These are phyloP conservation scores for Trilocha varians DNA, from an alignment of 2,888 invertebrate species.

Conservation along the genomic window DNA sequence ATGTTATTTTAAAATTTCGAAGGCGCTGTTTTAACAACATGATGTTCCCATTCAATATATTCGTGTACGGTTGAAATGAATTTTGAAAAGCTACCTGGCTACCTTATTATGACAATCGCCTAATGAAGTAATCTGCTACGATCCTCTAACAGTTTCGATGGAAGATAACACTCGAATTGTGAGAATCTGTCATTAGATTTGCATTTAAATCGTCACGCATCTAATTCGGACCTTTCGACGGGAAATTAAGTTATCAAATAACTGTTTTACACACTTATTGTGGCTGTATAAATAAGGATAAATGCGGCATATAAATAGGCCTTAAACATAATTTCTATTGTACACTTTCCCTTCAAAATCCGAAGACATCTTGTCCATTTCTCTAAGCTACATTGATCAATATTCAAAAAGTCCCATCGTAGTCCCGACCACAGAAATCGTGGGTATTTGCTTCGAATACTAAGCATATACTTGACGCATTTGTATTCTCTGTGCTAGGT, in stretches of 20 bases:
- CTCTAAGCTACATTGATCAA: conserved; percentile 40
- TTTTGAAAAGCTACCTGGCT: background rate
- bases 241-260: background rate
- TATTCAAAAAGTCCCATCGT: conserved; percentile 56
- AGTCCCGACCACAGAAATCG: conserved; percentile 62
- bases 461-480: conserved; percentile 37
- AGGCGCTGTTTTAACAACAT: conserved; percentile 8
- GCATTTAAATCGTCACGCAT: background rate
- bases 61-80: background rate
- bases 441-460: conserved; percentile 53
- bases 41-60: conserved; percentile 1
- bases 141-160: background rate
- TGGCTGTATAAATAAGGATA: background rate
- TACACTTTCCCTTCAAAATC: conserved; percentile 46
- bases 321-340: conserved; percentile 15
- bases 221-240: background rate
- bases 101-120: background rate
- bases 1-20: conserved; percentile 55
- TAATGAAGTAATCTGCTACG: background rate
- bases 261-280: background rate
- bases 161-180: background rate
- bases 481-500: conserved; percentile 51
- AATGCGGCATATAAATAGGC: conserved; percentile 22
- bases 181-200: background rate
- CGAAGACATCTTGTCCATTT: conserved; percentile 21